phyloP scores from a whole-genome alignment of 2,113 vertebrate genomes.

The Pomatostomus ruficeps region DNA sequence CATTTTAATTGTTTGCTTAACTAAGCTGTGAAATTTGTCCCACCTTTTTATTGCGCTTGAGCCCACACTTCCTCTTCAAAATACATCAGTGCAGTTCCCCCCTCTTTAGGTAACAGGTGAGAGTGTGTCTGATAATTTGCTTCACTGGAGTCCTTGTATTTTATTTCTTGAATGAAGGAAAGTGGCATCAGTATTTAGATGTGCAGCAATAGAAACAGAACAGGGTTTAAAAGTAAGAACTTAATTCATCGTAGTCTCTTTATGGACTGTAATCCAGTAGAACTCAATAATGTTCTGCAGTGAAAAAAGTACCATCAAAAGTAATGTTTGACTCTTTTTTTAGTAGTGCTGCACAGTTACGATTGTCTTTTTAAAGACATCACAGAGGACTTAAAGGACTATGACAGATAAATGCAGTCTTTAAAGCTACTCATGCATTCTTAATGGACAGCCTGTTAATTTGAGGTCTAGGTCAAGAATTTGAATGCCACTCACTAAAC shows the following conservation, averaged over 20 bases:
- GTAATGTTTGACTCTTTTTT: background rate
- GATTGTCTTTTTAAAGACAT: slow-evolving; percentile 55
- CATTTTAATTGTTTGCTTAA: background rate
- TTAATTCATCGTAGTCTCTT: background rate
- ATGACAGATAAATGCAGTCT: slow-evolving; percentile 69
- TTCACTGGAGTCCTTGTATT: background rate
- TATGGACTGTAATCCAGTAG: background rate
- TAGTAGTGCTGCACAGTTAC: background rate
- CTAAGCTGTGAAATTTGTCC: background rate
- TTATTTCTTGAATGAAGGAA: background rate
- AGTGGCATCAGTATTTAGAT: background rate
- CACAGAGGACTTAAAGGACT: slow-evolving; percentile 55
- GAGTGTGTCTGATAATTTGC: background rate
- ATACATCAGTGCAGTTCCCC: background rate
- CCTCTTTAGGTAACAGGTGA: background rate
- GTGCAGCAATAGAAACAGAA: background rate
- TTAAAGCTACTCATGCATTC: slow-evolving; percentile 77
- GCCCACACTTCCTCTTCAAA: background rate
- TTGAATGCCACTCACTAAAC: slow-evolving; percentile 75
- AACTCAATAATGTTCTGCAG: background rate
- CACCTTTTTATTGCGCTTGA: background rate
- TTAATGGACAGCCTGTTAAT: slow-evolving; percentile 77
- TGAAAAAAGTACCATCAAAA: background rate
- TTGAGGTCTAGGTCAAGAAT: slow-evolving; percentile 80
- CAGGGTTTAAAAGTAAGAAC: background rate